A percentile compares a stretch with the other conserved stretches of the same genome.
These are phyloP conservation scores for Orestias chungarensis DNA, from an alignment of 2,797 vertebrate species.

Conservation along the genomic window DNA sequence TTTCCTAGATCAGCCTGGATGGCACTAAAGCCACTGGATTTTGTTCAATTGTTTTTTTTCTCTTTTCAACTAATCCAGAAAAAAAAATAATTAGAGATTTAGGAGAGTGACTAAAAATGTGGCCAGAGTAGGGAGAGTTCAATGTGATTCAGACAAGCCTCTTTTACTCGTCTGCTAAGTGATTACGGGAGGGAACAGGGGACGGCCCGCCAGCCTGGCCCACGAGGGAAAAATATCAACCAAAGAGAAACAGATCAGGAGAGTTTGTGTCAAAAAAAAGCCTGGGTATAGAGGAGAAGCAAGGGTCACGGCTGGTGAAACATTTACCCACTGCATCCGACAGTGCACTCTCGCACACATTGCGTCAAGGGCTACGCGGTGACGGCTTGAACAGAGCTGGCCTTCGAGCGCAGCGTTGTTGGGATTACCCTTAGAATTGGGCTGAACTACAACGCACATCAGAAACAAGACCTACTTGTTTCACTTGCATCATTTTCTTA, in stretches of 20 bases:
- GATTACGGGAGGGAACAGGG: constrained; percentile 18
- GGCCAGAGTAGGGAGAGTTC: constrained; percentile 27
- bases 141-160: constrained; percentile 37
- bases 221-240: constrained; percentile 3
- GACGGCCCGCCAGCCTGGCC: not conserved
- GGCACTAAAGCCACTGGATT: constrained; percentile 28
- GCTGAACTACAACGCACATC: not conserved
- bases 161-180: constrained; percentile 25
- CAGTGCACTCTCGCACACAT: constrained; percentile 40
- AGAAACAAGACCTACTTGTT: no score
- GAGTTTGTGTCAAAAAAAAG: constrained; percentile 10
- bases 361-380: not conserved
- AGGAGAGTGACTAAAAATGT: constrained; percentile 41
- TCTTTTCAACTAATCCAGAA: not conserved
- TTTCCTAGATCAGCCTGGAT: constrained; percentile 25
- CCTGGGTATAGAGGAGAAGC: constrained; percentile 17
- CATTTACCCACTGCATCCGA: constrained; percentile 53
- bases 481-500: not conserved
- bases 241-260: constrained; percentile 1
- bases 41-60: constrained; percentile 3
- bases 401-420: not conserved
- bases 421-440: not conserved
- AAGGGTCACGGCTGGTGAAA: constrained; percentile 66
- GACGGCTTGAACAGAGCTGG: not conserved
- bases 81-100: constrained; percentile 23